Base-by-base conservation (phyloP, 2,113 vertebrate species). In the Capricornis sumatraensis region DNA sequence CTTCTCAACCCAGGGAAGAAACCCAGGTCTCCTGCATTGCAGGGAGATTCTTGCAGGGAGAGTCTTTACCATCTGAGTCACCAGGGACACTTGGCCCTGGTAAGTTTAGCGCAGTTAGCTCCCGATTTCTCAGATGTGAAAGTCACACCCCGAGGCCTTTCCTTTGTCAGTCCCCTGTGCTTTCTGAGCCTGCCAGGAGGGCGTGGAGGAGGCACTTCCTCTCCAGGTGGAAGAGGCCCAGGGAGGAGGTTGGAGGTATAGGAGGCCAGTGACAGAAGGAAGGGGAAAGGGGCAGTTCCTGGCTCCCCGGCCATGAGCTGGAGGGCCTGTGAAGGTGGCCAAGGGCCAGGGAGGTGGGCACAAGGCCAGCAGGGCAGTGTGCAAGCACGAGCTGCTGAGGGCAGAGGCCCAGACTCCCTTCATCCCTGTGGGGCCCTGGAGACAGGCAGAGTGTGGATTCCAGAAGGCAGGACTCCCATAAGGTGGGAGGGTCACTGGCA, bases 71-170 rank as follows among this genome's bases (percentile, higher is more conserved):
- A 36, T 36, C n/a, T 36, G 64, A 71, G n/a, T 17, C 64, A 36
- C 64, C 64, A 36, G 86, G 81, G 85, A 62, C 76, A 86, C n/a
- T 3, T 25, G 19, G 33, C 55, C 71, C 60, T 36, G 91, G 67
- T 96, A 96, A 97, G n/a, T 36, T 91, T 60, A 96, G 92, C 5
- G 11, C 76, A 85, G 27, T 95, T 87, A 78, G 50, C 64, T 90
- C 67, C 96, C n/a, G 43, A 93, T 85, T 96, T 67, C 85, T 86
- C 50, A 81, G 62, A 91, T 58, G 89, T 79, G 78, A 78, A 76
- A 97, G 84, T 97, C 91, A 88, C 88, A 81, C 45, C 36, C 52
- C 57, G 43, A 53, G n/a, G 10, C 81, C 94, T 95, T 45, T 81
- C 47, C 57, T 71, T 67, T 16, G 36, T 50, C 76, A 67, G 52